Conservation (phyloP, 2,888 invertebrate genomes). For the Tipula helvola region DNA sequence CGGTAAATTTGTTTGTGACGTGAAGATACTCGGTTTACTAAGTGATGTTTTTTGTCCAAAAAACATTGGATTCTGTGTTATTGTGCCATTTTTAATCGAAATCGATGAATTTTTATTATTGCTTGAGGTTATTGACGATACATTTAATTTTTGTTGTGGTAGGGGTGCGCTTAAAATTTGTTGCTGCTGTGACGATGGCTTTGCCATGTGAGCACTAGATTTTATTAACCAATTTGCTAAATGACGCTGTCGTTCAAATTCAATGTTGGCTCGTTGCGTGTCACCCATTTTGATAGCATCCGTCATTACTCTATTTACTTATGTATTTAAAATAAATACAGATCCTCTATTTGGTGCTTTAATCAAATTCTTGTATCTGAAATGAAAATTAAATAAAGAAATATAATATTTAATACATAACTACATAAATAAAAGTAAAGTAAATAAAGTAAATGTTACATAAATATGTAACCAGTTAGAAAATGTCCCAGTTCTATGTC, state of each 20-base stretch:
- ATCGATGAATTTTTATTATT: slow-evolving; percentile 13
- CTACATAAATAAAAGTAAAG: too few species aligned
- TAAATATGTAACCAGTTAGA: too few species aligned
- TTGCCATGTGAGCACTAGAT: slow-evolving; percentile 35
- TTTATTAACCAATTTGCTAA: slow-evolving; percentile 37
- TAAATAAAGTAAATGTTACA: too few species aligned
- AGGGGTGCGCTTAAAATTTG: slow-evolving; percentile 21
- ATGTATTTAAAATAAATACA: too few species aligned
- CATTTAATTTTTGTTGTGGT: slow-evolving; percentile 18
- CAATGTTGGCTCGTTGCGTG: slow-evolving; percentile 37
- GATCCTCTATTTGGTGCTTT: too few species aligned
- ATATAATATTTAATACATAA: too few species aligned
- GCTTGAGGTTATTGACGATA: slow-evolving; percentile 14
- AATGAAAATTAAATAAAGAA: too few species aligned
- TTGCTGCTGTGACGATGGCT: slow-evolving; percentile 5
- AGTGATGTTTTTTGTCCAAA: slow-evolving; percentile 17
- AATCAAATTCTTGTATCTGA: too few species aligned
- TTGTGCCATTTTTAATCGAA: slow-evolving; percentile 18
- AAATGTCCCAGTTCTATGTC: too few species aligned
- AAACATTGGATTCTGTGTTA: slow-evolving; percentile 24
- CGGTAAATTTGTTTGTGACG: slow-evolving; percentile 24
- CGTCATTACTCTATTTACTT: slow-evolving; percentile 23
- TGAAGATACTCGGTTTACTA: slow-evolving; percentile 22
- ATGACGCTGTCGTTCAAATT: slow-evolving; percentile 36
- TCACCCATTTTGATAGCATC: slow-evolving; percentile 31